phyloP scores from a whole-genome alignment of 2,797 vertebrate genomes.

The Sebastes matsubarae region DNA sequence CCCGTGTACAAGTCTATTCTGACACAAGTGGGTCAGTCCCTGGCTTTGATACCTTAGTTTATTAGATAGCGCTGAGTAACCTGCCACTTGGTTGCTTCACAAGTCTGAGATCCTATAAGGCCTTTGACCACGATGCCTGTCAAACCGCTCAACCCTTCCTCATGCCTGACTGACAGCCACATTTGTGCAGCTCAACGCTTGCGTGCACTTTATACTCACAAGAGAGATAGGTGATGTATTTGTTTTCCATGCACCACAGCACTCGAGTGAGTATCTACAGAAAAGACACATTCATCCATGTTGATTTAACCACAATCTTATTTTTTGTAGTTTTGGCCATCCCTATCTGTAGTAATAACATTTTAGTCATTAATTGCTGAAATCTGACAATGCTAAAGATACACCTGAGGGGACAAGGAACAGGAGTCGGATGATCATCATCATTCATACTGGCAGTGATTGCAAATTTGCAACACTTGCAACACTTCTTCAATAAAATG shows the following conservation, averaged over 20 bases:
- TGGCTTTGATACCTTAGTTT: conserved; percentile 59
- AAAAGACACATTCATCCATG: background rate
- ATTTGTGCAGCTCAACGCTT: conserved; percentile 23
- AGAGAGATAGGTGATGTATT: background rate
- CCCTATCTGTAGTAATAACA: background rate
- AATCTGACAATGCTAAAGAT: background rate
- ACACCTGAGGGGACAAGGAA: background rate
- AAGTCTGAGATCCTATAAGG: conserved; percentile 20
- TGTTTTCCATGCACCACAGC: conserved; percentile 7
- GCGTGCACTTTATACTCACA: background rate
- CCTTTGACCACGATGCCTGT: conserved; percentile 46
- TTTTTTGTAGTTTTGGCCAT: background rate
- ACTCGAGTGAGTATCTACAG: conserved; percentile 5
- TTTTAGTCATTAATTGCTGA: background rate
- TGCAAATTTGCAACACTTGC: too few relatives aligned
- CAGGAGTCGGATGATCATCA: background rate
- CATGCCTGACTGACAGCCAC: conserved; percentile 27
- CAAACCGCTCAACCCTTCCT: conserved; percentile 21
- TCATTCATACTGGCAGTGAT: too few relatives aligned
- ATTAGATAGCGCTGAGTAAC: conserved; percentile 35
- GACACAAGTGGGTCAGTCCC: conserved; percentile 72
- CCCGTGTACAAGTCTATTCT: conserved; percentile 36
- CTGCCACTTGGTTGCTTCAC: conserved; percentile 41
- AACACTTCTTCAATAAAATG: too few relatives aligned
- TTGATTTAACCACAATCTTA: background rate